phyloP scores from a whole-genome alignment of 2,113 vertebrate genomes.

The Mixornis gularis region DNA sequence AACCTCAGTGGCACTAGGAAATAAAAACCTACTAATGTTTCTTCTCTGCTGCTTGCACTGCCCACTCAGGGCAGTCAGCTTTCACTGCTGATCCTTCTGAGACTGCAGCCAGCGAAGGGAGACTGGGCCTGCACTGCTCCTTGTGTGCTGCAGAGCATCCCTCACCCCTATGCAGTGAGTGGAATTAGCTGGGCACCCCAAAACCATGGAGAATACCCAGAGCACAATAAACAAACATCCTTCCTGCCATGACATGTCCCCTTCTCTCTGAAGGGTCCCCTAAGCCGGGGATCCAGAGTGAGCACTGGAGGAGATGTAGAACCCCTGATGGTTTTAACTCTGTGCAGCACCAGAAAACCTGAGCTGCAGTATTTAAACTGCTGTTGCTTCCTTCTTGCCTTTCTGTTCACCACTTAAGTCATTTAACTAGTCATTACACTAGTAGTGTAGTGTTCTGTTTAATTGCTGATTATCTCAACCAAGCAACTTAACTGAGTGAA shows the following conservation, averaged over 20 bases:
- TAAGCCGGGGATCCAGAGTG: neutral
- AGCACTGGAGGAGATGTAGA: rapidly evolving
- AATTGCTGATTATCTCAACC: neutral
- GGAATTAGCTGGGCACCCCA: neutral
- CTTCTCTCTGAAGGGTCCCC: neutral
- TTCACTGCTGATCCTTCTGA: neutral
- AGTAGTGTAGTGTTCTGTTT: neutral
- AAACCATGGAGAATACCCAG: neutral
- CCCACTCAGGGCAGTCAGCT: neutral
- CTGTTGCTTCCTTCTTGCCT: neutral
- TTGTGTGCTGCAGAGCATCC: neutral
- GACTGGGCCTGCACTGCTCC: neutral
- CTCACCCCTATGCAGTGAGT: too few relatives aligned
- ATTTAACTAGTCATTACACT: neutral
- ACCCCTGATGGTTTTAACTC: neutral
- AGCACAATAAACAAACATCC: neutral
- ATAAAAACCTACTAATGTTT: neutral
- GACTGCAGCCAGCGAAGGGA: neutral
- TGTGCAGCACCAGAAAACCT: neutral
- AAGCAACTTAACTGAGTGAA: neutral
- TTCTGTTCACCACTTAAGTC: neutral
- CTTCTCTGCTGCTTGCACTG: neutral
- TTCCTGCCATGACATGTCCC: neutral
- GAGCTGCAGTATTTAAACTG: neutral
- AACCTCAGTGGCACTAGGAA: neutral